Evolutionary conservation across 2,888 invertebrate genomes (phyloP).

Genomic region (Laothoe populi): DNA sequence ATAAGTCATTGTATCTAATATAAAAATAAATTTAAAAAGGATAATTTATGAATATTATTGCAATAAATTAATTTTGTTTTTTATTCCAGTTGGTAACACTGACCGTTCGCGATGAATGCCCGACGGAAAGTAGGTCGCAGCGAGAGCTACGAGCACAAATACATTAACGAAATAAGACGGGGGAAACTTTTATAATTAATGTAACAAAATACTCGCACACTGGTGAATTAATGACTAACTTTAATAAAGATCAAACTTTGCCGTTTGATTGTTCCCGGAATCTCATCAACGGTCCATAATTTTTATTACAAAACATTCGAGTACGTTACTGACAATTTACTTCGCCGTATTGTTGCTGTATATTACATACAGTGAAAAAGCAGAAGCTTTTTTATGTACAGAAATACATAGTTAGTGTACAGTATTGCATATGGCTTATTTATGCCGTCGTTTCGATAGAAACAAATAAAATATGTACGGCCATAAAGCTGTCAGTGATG

Average conservation of each 20-base stretch:
- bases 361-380: not conserved
- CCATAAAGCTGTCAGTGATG: constrained; percentile 41
- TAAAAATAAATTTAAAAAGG: not conserved
- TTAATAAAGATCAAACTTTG: constrained; percentile 35
- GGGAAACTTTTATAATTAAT: constrained; percentile 65
- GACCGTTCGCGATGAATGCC: constrained; percentile 47
- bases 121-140: constrained; percentile 55
- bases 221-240: constrained; percentile 48
- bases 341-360: not conserved
- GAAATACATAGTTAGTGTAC: constrained; percentile 13
- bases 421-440: constrained; percentile 27
- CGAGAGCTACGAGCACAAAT: constrained; percentile 50
- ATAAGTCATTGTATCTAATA: not conserved
- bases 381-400: no score
- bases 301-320: constrained; percentile 8
- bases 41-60: not conserved
- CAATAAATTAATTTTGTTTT: constrained; percentile 27
- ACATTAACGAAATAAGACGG: constrained; percentile 63
- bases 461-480: constrained; percentile 42
- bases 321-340: constrained; percentile 6
- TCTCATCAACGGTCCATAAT: not conserved
- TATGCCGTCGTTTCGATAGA: constrained; percentile 30
- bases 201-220: constrained; percentile 54
- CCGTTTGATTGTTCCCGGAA: constrained; percentile 21
- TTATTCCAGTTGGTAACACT: constrained; percentile 49